phyloP scores from a whole-genome alignment of 2,888 invertebrate genomes.

The Drosophila leonis region DNA sequence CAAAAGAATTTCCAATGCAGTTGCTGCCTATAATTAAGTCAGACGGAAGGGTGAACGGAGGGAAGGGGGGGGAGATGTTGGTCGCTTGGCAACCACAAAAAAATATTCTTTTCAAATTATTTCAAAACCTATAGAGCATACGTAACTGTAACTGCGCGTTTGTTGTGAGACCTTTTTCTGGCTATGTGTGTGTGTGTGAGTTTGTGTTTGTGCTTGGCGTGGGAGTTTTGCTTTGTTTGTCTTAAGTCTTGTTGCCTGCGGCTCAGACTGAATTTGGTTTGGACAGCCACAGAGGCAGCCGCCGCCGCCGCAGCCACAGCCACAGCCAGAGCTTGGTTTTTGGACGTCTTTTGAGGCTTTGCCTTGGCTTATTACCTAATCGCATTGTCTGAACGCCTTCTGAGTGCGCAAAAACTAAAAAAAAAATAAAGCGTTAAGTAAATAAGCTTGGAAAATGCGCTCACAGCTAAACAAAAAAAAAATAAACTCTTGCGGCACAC shows the following conservation, averaged over 20 bases:
- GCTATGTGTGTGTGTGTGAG: conserved; percentile 27
- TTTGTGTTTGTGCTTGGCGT: conserved; percentile 49
- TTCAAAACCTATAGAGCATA: conserved; percentile 61
- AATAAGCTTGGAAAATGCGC: conserved; percentile 50
- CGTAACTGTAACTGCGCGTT: conserved; percentile 55
- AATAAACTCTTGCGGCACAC: conserved; percentile 10
- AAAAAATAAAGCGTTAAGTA: conserved; percentile 15
- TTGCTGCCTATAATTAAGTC: conserved; percentile 50
- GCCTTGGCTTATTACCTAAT: conserved; percentile 65
- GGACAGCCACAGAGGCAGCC: conserved; percentile 29
- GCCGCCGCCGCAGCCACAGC: conserved; percentile 20
- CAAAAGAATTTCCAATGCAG: conserved; percentile 36
- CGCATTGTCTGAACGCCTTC: conserved; percentile 51
- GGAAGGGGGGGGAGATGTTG: conserved; percentile 41
- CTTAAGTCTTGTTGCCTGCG: conserved; percentile 51
- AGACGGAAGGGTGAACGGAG: neutral
- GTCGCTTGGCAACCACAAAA: conserved; percentile 69
- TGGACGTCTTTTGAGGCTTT: conserved; percentile 53
- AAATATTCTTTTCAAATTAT: conserved; percentile 74
- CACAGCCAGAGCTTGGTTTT: conserved; percentile 24
- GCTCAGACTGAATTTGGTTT: conserved; percentile 60
- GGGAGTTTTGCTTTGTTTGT: conserved; percentile 68
- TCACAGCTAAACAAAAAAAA: conserved; percentile 8
- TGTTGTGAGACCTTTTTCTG: conserved; percentile 53
- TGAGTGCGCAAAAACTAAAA: conserved; percentile 40